Conservation (phyloP, 23 tunicate genomes). For the Pegea sp. region DNA sequence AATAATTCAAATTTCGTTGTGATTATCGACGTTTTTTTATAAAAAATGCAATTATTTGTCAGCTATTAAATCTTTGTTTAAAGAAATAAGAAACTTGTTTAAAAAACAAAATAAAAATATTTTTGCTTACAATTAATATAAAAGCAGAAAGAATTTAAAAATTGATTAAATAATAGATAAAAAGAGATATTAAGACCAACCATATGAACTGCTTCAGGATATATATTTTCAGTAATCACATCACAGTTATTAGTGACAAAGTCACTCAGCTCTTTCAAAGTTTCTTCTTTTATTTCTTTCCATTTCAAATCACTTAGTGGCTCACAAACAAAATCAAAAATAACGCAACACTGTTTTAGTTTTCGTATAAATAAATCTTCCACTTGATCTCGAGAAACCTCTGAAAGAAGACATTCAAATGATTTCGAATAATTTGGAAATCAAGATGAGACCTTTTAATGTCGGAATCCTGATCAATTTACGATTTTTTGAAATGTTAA, state of each 20-base stretch:
- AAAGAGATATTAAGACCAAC: too few species aligned
- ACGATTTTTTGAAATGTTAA: constrained; percentile 77
- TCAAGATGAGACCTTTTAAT: constrained; percentile 28
- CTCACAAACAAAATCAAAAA: constrained; percentile 82
- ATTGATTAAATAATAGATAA: too few species aligned
- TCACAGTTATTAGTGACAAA: constrained; percentile 86
- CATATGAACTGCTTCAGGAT: constrained; percentile 95
- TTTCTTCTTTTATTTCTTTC: constrained; percentile 89
- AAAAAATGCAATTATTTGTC: too few species aligned
- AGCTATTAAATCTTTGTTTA: too few species aligned
- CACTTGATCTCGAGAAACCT: constrained; percentile 63
- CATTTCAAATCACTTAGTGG: constrained; percentile 93
- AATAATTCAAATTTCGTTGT: too few species aligned
- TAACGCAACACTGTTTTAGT: constrained; percentile 82
- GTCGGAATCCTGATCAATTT: constrained; percentile 81
- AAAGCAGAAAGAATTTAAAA: too few species aligned
- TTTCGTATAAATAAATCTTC: constrained; percentile 63
- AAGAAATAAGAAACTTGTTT: too few species aligned
- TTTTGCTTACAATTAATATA: too few species aligned
- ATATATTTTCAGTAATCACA: constrained; percentile 70
- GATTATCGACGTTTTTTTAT: too few species aligned
- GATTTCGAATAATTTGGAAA: neutral
- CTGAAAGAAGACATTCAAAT: too few species aligned
- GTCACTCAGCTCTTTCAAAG: constrained; percentile 92
- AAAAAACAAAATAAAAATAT: too few species aligned